Evolutionary conservation across 2,888 invertebrate species (phyloP).

Genomic region (Parnassius smintheus): DNA sequence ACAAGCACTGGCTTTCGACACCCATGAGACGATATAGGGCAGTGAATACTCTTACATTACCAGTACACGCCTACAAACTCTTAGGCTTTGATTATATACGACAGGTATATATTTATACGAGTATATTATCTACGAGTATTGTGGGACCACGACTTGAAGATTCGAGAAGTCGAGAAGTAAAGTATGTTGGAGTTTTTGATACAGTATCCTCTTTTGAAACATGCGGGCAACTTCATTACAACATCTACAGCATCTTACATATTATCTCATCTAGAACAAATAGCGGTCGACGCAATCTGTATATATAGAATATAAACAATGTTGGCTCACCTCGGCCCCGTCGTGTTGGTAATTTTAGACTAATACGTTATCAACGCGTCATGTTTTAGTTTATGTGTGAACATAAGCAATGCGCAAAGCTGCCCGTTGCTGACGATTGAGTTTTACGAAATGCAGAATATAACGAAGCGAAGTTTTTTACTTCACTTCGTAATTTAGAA

Average conservation of each 20-base stretch:
- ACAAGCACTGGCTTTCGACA: no score
- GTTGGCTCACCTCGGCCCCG: slow-evolving; percentile 12
- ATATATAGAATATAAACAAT: slow-evolving; percentile 20
- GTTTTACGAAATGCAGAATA: slow-evolving; percentile 4
- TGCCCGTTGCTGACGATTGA: neutral
- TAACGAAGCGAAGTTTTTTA: no score
- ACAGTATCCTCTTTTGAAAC: no score
- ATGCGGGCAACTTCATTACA: neutral
- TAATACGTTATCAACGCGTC: slow-evolving; percentile 17
- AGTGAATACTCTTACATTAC: no score
- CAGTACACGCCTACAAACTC: no score
- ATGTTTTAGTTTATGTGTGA: slow-evolving; percentile 15
- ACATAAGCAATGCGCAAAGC: slow-evolving; percentile 14
- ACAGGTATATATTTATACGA: no score
- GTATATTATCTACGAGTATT: no score
- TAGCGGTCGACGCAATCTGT: slow-evolving; percentile 11
- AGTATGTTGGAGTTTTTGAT: no score
- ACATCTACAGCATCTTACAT: slow-evolving; percentile 5
- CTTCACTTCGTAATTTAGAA: neutral
- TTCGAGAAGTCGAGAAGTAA: no score
- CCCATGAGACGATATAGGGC: no score
- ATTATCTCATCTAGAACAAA: slow-evolving; percentile 1
- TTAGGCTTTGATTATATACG: no score
- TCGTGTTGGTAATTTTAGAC: slow-evolving; percentile 13
- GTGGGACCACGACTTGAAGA: no score